Evolutionary conservation across 1,140 invertebrate species (phyloP).

Genomic region (Megalopta genalis): DNA sequence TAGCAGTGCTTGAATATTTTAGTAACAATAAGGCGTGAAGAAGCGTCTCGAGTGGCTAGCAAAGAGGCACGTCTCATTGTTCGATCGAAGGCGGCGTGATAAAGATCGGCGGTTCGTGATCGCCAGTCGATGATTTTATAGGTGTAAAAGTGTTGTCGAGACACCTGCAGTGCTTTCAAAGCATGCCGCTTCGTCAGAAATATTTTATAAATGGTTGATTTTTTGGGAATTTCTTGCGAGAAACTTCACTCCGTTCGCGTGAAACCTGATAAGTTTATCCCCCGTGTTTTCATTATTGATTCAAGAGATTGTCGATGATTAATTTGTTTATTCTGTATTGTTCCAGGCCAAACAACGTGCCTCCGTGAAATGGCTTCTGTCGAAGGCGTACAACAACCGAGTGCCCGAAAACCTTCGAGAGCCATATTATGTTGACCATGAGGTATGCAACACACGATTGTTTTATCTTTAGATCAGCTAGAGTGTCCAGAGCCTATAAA

Average conservation of each 20-base stretch:
- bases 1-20: slow-evolving; percentile 8
- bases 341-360: slow-evolving; percentile 97
- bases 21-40: slow-evolving; percentile 35
- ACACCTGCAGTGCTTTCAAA: background rate
- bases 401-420: slow-evolving; percentile 96
- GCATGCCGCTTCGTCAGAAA: background rate
- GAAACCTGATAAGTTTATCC: no score
- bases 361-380: slow-evolving; percentile 97
- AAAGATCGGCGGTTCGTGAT: slow-evolving; percentile 11
- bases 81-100: slow-evolving; percentile 7
- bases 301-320: background rate
- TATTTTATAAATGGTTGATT: background rate
- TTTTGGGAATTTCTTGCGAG: no score
- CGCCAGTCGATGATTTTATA: slow-evolving; percentile 18
- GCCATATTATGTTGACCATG: slow-evolving; percentile 97
- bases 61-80: slow-evolving; percentile 48
- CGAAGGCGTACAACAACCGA: slow-evolving; percentile 97
- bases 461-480: no score
- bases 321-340: slow-evolving; percentile 68
- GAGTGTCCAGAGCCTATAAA: no score
- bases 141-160: background rate
- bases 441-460: slow-evolving; percentile 81
- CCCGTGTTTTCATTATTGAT: background rate
- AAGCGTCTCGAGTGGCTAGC: slow-evolving; percentile 41
- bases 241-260: no score